Percentiles rank a stretch among this genome's conserved stretches.
Evolutionary conservation across 2,797 vertebrate species (phyloP).

Genomic region (Ptychadena robeensis): DNA sequence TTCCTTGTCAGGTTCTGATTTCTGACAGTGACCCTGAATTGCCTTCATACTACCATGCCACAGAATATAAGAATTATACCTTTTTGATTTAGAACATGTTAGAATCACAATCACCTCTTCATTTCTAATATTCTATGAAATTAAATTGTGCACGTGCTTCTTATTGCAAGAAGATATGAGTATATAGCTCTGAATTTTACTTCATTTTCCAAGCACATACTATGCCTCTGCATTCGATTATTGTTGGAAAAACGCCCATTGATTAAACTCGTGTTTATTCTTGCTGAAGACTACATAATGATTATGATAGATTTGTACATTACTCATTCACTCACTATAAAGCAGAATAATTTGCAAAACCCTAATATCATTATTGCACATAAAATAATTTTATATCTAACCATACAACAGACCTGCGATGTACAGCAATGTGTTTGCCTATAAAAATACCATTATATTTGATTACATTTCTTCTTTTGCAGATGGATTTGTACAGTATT

Average conservation of each 20-base stretch:
- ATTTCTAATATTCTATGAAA: constrained; percentile 13
- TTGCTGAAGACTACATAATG: constrained; percentile 43
- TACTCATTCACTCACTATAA: constrained; percentile 35
- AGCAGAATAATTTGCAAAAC: constrained; percentile 52
- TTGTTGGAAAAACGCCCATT: constrained; percentile 41
- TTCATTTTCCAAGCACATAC: constrained; percentile 27
- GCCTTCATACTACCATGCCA: not conserved
- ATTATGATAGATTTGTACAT: constrained; percentile 50
- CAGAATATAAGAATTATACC: constrained; percentile 14
- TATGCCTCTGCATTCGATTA: constrained; percentile 12
- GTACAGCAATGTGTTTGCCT: constrained; percentile 52
- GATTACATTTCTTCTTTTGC: constrained; percentile 57
- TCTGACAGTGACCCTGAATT: constrained; percentile 6
- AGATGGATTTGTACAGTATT: constrained; percentile 57
- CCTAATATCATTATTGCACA: constrained; percentile 40
- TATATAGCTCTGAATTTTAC: constrained; percentile 38
- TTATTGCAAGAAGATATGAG: constrained; percentile 27
- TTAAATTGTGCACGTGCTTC: constrained; percentile 7
- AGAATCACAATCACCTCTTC: constrained; percentile 17
- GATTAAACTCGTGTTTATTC: constrained; percentile 44
- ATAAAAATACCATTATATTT: constrained; percentile 59
- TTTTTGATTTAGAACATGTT: not conserved
- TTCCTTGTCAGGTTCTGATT: constrained; percentile 1
- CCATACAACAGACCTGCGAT: constrained; percentile 35
- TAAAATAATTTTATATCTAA: constrained; percentile 56